A percentile compares a stretch with the other conserved stretches of the same genome.
Conservation (phyloP, 2,113 vertebrate species). For the Piaya cayana region DNA sequence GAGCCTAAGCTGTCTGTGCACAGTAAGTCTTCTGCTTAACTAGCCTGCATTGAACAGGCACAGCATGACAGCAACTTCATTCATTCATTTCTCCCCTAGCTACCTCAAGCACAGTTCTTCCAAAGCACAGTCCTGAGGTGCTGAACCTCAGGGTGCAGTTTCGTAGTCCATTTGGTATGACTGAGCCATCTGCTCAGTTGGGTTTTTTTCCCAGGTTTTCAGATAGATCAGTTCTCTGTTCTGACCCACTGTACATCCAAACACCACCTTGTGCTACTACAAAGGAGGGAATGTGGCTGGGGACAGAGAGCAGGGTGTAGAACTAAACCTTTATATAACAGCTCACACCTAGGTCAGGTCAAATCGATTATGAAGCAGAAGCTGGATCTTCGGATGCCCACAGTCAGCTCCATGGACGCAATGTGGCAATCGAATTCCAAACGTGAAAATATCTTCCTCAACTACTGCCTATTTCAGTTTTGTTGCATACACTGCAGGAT, state of each 20-base stretch:
- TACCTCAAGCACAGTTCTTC: neutral
- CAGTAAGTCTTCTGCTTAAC: neutral
- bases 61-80: neutral
- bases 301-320: neutral
- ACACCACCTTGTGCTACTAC: neutral
- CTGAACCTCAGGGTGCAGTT: neutral
- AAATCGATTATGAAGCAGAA: neutral
- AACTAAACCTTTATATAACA: neutral
- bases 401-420: neutral
- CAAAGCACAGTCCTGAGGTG: neutral
- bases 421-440: neutral
- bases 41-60: neutral
- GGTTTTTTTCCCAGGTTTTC: neutral
- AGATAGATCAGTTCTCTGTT: neutral
- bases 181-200: neutral
- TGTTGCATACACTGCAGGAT: neutral
- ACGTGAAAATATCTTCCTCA: neutral
- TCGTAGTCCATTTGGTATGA: neutral
- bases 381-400: neutral
- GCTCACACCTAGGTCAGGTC: neutral
- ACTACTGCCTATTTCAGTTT: neutral
- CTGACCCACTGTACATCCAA: neutral
- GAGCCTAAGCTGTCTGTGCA: fast-evolving
- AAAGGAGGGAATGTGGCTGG: neutral
- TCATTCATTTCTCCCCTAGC: neutral